Evolutionary conservation across 64 coral and sea anemone genomes (phyloP).

Genomic region (Montipora capricornis): DNA sequence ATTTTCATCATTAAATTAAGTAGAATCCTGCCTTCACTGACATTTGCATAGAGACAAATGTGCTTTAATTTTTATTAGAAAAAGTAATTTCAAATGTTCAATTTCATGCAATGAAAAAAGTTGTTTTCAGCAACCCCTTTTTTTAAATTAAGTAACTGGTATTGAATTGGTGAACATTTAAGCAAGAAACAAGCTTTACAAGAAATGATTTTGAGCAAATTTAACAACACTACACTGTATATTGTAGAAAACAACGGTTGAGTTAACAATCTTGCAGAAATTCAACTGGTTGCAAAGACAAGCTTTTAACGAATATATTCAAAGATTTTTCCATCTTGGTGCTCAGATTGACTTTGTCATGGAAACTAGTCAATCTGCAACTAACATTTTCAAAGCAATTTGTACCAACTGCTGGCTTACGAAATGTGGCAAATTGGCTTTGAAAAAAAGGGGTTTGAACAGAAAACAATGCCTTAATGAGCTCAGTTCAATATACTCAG

Average conservation of each 20-base stretch:
- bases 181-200: too few relatives aligned
- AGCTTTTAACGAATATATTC: not conserved
- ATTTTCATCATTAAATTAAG: not conserved
- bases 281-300: not conserved
- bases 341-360: slow-evolving; percentile 2
- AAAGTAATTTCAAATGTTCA: not conserved
- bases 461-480: too few relatives aligned
- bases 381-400: not conserved
- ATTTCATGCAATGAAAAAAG: not conserved
- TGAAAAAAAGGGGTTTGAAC: not conserved
- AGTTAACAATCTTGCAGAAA: not conserved
- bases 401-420: not conserved
- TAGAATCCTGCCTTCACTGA: not conserved
- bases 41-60: not conserved
- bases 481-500: not conserved
- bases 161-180: not conserved
- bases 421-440: not conserved
- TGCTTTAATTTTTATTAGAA: not conserved
- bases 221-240: not conserved
- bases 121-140: not conserved
- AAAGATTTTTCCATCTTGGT: not conserved
- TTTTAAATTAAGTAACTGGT: not conserved
- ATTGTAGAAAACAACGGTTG: not conserved
- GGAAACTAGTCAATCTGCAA: not conserved
- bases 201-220: too few relatives aligned